These are phyloP conservation scores for Bradypus variegatus DNA, from an alignment of 2,797 vertebrate genomes.

Conservation along the genomic window DNA sequence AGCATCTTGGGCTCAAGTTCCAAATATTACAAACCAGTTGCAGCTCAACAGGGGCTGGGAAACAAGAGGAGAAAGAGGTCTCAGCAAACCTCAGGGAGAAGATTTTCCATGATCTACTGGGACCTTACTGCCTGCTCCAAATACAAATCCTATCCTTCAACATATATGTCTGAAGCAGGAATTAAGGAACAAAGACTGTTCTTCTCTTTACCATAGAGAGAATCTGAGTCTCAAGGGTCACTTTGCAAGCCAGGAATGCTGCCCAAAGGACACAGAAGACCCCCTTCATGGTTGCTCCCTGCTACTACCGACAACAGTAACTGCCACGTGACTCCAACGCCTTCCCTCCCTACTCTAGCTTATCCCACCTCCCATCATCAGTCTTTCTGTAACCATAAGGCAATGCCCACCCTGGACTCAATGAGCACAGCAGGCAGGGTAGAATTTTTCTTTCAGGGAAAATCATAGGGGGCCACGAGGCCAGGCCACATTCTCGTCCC, in stretches of 20 bases:
- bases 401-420: not conserved
- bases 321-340: not conserved
- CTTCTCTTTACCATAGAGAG: not conserved
- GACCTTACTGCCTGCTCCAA: not conserved
- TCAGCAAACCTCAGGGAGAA: not conserved
- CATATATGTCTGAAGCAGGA: not conserved
- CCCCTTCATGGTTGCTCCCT: not conserved
- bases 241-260: not conserved
- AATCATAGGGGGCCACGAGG: not conserved
- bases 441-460: not conserved
- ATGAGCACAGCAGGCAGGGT: not conserved
- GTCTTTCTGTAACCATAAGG: not conserved
- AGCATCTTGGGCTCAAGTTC: not conserved
- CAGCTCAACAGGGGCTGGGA: not conserved
- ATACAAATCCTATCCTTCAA: not conserved
- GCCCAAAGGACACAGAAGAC: not conserved
- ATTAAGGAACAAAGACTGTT: not conserved
- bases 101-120: not conserved
- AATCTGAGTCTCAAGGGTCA: not conserved
- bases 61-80: not conserved
- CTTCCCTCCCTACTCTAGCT: not conserved
- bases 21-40: not conserved
- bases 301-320: too few species aligned
- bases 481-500: not conserved
- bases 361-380: not conserved